These are phyloP conservation scores for Lineus longissimus DNA, from an alignment of 1,140 invertebrate species.

Conservation along the genomic window DNA sequence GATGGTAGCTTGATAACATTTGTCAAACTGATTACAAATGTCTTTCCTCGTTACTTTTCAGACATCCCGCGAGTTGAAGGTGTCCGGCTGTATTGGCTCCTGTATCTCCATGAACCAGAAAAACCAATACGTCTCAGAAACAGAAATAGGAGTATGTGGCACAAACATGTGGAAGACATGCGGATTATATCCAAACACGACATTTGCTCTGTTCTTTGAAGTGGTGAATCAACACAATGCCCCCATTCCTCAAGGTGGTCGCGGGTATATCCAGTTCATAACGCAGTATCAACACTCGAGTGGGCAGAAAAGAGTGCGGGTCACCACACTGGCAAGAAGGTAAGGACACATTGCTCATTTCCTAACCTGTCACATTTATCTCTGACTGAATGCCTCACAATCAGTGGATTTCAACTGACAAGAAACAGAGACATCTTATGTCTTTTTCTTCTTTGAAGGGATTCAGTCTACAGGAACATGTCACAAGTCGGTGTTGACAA, in stretches of 20 bases:
- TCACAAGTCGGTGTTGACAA: too few species aligned
- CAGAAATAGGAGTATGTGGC: constrained; percentile 89
- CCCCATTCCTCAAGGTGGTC: constrained; percentile 88
- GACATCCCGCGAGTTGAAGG: constrained; percentile 62
- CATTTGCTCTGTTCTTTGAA: constrained; percentile 94
- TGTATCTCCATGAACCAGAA: constrained; percentile 92
- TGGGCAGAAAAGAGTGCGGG: constrained; percentile 89
- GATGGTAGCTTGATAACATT: too few species aligned
- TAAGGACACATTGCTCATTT: constrained; percentile 59
- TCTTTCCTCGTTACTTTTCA: constrained; percentile 51
- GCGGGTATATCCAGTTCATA: constrained; percentile 95
- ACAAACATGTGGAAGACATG: constrained; percentile 99
- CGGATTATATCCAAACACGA: constrained; percentile 86
- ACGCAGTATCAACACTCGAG: constrained; percentile 98
- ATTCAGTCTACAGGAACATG: too few species aligned
- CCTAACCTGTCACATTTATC: too few species aligned
- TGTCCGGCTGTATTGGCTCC: constrained; percentile 92
- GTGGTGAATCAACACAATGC: constrained; percentile 93
- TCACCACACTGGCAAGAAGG: constrained; percentile 95
- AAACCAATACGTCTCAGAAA: constrained; percentile 84
- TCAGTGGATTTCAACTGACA: too few species aligned
- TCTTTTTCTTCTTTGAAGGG: too few species aligned
- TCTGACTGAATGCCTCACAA: too few species aligned
- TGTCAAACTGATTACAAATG: too few species aligned
- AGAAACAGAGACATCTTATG: too few species aligned